phyloP scores from a whole-genome alignment of 2,113 vertebrate genomes.

The Aspiorhynchus laticeps region DNA sequence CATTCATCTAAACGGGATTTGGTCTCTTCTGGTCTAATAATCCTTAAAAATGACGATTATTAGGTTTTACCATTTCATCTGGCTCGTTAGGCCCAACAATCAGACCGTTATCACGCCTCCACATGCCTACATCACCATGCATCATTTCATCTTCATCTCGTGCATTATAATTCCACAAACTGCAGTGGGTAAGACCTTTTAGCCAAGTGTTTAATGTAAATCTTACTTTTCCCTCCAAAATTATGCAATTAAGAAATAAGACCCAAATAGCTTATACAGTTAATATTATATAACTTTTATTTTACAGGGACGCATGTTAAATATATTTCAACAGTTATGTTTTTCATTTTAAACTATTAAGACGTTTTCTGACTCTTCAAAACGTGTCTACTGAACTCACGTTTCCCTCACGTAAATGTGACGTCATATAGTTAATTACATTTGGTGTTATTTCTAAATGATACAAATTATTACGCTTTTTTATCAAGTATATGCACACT shows the following conservation, averaged over 20 bases:
- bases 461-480: not conserved
- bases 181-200: not conserved
- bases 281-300: not conserved
- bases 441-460: not conserved
- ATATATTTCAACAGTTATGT: not conserved
- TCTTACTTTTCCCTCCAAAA: not conserved
- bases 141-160: not conserved
- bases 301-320: not conserved
- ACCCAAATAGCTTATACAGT: not conserved
- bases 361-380: not conserved
- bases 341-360: not conserved
- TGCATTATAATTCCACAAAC: not conserved
- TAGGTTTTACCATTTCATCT: constrained; percentile 7
- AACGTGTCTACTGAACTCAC: not conserved
- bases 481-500: not conserved
- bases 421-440: not conserved
- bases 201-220: not conserved
- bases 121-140: not conserved
- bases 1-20: constrained; percentile 24
- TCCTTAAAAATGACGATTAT: not conserved
- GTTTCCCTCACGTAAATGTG: constrained; percentile 16
- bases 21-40: not conserved
- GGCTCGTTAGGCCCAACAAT: constrained; percentile 27
- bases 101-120: not conserved
- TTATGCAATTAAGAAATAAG: not conserved